These are phyloP conservation scores for Psophia crepitans DNA, from an alignment of 2,113 vertebrate genomes.

Conservation along the genomic window DNA sequence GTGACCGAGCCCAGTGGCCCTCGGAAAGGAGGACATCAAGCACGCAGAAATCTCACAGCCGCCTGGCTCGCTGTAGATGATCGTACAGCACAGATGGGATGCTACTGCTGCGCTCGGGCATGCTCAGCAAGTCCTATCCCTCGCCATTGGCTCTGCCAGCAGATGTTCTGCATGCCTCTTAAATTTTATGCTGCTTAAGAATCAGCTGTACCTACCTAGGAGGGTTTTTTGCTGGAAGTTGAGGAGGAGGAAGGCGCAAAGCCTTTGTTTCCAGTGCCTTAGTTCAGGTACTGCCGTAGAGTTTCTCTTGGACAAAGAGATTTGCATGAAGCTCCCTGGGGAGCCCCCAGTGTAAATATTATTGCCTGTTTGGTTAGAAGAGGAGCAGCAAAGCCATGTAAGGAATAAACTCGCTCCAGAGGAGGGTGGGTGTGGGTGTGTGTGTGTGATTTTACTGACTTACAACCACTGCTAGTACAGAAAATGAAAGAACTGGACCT, in stretches of 20 bases:
- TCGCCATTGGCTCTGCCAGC: background rate
- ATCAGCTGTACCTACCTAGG: background rate
- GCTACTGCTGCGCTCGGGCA: rapidly evolving
- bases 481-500: background rate
- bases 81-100: background rate
- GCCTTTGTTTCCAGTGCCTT: background rate
- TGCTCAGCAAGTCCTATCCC: background rate
- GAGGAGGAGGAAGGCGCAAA: background rate
- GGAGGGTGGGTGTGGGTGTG: background rate
- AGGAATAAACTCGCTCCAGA: background rate
- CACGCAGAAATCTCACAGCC: background rate
- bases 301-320: background rate
- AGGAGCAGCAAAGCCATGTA: background rate
- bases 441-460: background rate
- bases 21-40: background rate
- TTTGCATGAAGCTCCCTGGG: background rate
- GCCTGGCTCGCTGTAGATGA: background rate
- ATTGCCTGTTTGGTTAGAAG: background rate
- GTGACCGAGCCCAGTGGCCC: background rate
- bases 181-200: background rate
- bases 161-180: background rate
- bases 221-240: background rate
- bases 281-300: background rate
- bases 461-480: background rate
- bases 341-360: background rate